Base-by-base conservation (phyloP, 2,888 invertebrate genomes). In the Holacanthella duospinosa region DNA sequence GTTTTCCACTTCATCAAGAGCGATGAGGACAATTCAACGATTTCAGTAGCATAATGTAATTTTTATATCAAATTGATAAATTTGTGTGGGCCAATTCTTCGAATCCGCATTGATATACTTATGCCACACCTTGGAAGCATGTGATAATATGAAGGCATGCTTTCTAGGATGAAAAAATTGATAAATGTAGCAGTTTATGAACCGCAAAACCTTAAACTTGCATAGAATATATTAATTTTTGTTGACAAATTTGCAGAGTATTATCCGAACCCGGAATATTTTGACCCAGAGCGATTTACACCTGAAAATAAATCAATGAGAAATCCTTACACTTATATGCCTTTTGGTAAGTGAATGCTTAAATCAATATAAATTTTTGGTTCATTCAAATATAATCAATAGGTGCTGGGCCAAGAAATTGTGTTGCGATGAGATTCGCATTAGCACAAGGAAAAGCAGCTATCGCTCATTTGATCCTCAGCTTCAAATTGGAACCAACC, bases 371-470 rank as follows among this genome's bases (percentile, higher is more conserved):
- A 36, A 36, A 36, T 36, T 9, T 9, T 9, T 36, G 16, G 6
- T 36, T 36, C 16, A 36, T 9, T n/a, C 21, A 21, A 48, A n/a
- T 48, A 16, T 9, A 48, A 16, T 24, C 26, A 9, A 55, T 6
- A 55, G 55, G 55, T 55, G 55, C 55, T 55, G 55, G 55, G 6
- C 55, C 55, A 4, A 21, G 55, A 6, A 21, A 27, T 26, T 55
- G 55, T n/a, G n/a, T 55, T 6, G 81, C 81, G 63, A 74, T 79
- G 66, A 75, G 82, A 57, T 82, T 82, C 71, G 82, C 82, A 1
- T 76, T 81, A 77, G 76, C 79, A 70, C 79, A 80, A 54, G 79
- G 79, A 0, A 82, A 82, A 74, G 67, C 74, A 58, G 80, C 78
- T 1, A 77, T 81, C 76, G 78, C 79, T 1, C 73, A 77, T 29